Evolutionary conservation across 2,113 vertebrate species (phyloP).

Genomic region (Shinisaurus crocodilurus): DNA sequence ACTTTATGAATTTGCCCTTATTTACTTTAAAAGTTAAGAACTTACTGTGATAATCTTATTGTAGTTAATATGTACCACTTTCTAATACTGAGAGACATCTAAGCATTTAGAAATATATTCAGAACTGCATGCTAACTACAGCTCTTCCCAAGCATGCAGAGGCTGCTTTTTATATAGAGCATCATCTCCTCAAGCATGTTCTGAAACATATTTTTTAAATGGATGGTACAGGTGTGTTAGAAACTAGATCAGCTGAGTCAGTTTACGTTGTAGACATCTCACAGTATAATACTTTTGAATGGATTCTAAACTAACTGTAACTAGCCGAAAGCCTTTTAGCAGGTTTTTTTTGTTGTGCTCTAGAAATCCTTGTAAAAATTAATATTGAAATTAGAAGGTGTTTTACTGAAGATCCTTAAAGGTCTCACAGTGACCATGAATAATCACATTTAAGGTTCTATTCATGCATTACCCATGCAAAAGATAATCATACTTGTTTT

Average conservation of each 20-base stretch:
- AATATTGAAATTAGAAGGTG: not conserved
- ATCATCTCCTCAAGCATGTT: constrained; percentile 60
- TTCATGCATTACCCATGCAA: not conserved
- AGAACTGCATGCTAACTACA: constrained; percentile 58
- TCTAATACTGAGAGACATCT: constrained; percentile 33
- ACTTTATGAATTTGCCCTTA: constrained; percentile 38
- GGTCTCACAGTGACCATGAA: not conserved
- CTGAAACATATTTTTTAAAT: constrained; percentile 56
- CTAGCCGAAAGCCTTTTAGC: not conserved
- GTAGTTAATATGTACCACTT: constrained; percentile 24
- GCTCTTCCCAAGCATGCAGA: constrained; percentile 54
- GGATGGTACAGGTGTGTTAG: constrained; percentile 18
- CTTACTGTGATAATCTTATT: constrained; percentile 58
- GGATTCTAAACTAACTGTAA: constrained; percentile 34
- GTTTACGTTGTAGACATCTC: constrained; percentile 21
- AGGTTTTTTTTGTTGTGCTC: not conserved
- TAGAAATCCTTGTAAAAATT: not conserved
- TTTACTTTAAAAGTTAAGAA: constrained; percentile 49
- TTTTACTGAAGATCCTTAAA: not conserved
- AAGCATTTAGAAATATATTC: constrained; percentile 37
- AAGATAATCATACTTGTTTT: not conserved
- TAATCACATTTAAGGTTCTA: not conserved
- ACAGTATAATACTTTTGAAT: not conserved
- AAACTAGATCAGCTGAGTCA: too few relatives aligned
- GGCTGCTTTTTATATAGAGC: constrained; percentile 52